Base-by-base conservation (phyloP, 53 echinoderm and acorn worm species). In the Stichopus horrens region DNA sequence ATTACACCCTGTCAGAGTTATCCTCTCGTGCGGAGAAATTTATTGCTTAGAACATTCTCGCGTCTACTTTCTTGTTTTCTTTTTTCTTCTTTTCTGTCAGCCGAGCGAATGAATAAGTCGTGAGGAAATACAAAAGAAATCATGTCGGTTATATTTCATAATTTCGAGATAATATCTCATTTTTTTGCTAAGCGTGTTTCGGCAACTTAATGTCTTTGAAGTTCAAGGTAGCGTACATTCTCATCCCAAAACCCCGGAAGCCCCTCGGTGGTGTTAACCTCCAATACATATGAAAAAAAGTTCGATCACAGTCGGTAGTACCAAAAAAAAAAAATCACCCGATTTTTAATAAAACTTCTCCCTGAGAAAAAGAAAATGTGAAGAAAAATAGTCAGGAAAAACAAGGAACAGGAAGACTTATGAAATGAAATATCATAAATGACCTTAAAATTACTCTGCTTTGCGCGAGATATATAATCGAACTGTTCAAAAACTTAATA, bases 1-100 rank as follows among this genome's bases (percentile, higher is more conserved):
- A 63, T 79, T n/a, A 79, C n/a, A 79, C 75, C 21, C 53, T 55
- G 79, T 79, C 79, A 23, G 56, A 79, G 18, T 79, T 79, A 79
- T 19, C 54, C 79, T 53, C 79, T 55, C 53, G 79, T 79, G 79
- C 55, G 79, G 79, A 54, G 53, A 53, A 54, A 54, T 54, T 79
- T 79, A 79, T 79, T 79, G 54, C 79, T 79, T n/a, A 18, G 79
- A 79, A 79, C 79, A 79, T 79, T 54, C 79, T 51, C 79, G 52
- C 79, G n/a, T 54, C 54, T 53, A 54, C 52, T 13, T 79, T 79
- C 52, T 79, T 52, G 37, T 79, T 63, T 53, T 52, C 52, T 13
- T 79, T 79, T 18, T 79, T 52, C 53, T 79, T 63, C 16, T 79
- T 78, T 79, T 52, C 79, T 79, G 52, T 53, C 79, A 79, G 16